These are phyloP conservation scores for Takifugu bimaculatus DNA, from an alignment of 2,113 vertebrate species.

Conservation along the genomic window DNA sequence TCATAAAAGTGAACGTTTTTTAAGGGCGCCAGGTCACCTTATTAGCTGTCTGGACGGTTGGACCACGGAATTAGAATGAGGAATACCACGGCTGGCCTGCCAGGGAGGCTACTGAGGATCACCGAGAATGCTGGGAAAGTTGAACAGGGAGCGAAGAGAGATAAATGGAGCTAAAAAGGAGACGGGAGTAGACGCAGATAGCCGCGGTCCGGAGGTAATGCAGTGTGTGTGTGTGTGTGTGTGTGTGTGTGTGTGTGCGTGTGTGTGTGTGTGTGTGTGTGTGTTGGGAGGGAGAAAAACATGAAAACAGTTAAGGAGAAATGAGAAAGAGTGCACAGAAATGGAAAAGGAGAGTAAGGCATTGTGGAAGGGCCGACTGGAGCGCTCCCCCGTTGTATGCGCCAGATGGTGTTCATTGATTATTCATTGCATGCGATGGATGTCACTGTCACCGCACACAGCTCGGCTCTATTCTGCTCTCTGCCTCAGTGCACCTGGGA, in stretches of 20 bases:
- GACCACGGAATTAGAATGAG: slow-evolving; percentile 55
- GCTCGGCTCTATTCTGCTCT: slow-evolving; percentile 61
- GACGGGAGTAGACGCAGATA: not conserved
- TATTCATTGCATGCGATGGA: slow-evolving; percentile 76
- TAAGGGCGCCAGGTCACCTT: slow-evolving; percentile 58
- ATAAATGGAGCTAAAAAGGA: slow-evolving; percentile 6
- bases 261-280: slow-evolving; percentile 1
- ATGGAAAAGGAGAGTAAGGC: slow-evolving; percentile 28
- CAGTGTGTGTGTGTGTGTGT: not conserved
- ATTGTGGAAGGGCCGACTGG: slow-evolving; percentile 49
- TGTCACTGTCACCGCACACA: slow-evolving; percentile 67
- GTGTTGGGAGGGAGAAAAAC: slow-evolving; percentile 4
- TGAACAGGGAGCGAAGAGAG: slow-evolving; percentile 1
- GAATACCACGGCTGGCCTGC: slow-evolving; percentile 34
- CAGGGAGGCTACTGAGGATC: slow-evolving; percentile 27
- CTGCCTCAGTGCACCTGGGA: slow-evolving; percentile 62
- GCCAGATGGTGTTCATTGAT: slow-evolving; percentile 78
- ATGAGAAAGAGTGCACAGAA: slow-evolving; percentile 16
- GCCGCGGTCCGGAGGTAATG: too few relatives aligned
- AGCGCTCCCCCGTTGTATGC: slow-evolving; percentile 64
- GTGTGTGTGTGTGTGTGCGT: not conserved
- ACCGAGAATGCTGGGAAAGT: not conserved
- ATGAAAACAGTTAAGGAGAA: slow-evolving; percentile 5
- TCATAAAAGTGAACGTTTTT: slow-evolving; percentile 51
- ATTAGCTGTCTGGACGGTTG: slow-evolving; percentile 48